Conservation (phyloP, 2,113 vertebrate genomes). For the Scophthalmus maximus region DNA sequence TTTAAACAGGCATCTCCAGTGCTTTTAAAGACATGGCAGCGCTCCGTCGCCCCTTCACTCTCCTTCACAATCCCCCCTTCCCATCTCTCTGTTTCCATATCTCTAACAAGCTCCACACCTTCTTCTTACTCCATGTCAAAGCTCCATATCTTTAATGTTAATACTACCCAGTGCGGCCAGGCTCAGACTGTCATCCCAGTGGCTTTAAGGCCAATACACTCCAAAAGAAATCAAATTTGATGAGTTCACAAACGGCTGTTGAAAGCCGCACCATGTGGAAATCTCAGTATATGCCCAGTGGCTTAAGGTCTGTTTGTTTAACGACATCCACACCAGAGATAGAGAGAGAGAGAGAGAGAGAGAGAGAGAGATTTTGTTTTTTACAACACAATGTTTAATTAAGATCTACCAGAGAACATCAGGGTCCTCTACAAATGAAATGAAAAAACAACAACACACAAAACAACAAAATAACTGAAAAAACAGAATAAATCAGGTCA, state of each 20-base stretch:
- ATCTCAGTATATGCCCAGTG: slow-evolving; percentile 29
- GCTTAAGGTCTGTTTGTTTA: slow-evolving; percentile 53
- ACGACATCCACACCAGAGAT: slow-evolving; percentile 45
- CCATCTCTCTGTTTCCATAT: slow-evolving; percentile 7
- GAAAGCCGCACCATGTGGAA: slow-evolving; percentile 17
- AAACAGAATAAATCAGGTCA: too few relatives aligned
- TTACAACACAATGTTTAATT: too few relatives aligned
- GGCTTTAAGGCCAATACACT: slow-evolving; percentile 6
- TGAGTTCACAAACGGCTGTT: slow-evolving; percentile 7
- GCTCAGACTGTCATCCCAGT: slow-evolving; percentile 33
- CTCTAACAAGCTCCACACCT: slow-evolving; percentile 15
- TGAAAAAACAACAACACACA: too few relatives aligned
- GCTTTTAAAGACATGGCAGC: slow-evolving; percentile 17
- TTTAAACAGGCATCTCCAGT: slow-evolving; percentile 35
- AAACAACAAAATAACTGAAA: too few relatives aligned
- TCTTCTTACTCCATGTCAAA: not conserved
- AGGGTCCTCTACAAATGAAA: too few relatives aligned
- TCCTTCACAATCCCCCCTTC: slow-evolving; percentile 2
- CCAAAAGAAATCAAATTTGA: slow-evolving; percentile 22
- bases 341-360: too few relatives aligned
- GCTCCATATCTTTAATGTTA: slow-evolving; percentile 26
- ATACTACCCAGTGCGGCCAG: slow-evolving; percentile 23
- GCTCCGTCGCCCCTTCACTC: slow-evolving; percentile 3
- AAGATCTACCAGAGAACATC: too few relatives aligned
- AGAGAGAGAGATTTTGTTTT: slow-evolving; percentile 35